Percentiles rank a stretch among this genome's conserved stretches.
phyloP scores from a whole-genome alignment of 2,113 vertebrate species.

The Xiphias gladius region DNA sequence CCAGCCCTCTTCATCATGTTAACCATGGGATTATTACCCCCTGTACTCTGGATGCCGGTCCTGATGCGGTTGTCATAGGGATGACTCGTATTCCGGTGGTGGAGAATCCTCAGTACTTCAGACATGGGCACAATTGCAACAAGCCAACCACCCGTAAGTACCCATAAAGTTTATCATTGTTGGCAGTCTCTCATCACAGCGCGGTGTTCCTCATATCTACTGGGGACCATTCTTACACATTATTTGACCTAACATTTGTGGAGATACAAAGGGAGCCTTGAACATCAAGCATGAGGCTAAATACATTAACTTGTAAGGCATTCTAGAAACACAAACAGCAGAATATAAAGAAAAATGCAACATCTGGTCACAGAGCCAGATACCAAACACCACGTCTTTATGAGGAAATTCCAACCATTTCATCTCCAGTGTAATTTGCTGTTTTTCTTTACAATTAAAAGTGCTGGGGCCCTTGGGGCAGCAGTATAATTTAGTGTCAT shows the following conservation, averaged over 20 bases:
- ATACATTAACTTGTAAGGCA: background rate
- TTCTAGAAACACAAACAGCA: background rate
- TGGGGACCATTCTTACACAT: background rate
- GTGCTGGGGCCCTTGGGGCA: conserved; percentile 3
- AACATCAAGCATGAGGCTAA: conserved; percentile 2
- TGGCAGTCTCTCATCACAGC: background rate
- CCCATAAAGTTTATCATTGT: background rate
- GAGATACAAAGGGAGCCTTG: background rate
- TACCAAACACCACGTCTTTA: conserved; percentile 36
- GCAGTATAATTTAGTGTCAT: conserved; percentile 46
- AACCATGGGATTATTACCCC: conserved; percentile 96
- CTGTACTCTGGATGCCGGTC: conserved; percentile 91
- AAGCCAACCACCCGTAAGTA: conserved; percentile 97
- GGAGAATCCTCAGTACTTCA: conserved; percentile 97
- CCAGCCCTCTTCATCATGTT: conserved; percentile 97
- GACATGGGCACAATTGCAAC: conserved; percentile 96
- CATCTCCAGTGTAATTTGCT: conserved; percentile 39
- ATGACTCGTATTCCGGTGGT: conserved; percentile 98
- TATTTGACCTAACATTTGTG: background rate
- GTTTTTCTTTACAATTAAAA: conserved; percentile 54
- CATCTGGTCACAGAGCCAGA: conserved; percentile 37
- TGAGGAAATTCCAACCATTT: conserved; percentile 18
- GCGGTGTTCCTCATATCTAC: background rate
- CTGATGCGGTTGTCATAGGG: conserved; percentile 96
- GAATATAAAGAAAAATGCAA: conserved; percentile 17